Evolutionary conservation across 2,888 invertebrate species (phyloP).

Genomic region (Ditylenchus weischeri): DNA sequence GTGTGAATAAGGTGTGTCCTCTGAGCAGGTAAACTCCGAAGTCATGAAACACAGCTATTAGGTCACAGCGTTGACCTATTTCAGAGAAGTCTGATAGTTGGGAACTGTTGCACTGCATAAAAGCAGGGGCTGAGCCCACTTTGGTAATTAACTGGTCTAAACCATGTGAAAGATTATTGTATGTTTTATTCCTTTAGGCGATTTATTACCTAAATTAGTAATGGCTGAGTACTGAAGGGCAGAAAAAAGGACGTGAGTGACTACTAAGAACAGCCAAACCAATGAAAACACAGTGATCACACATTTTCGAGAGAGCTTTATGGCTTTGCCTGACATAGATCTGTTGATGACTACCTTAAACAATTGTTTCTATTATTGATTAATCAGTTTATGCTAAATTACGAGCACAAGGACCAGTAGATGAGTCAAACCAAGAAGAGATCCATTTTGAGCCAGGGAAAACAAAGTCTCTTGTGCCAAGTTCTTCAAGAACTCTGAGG

Average conservation of each 20-base stretch:
- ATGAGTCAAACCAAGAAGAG: conserved; percentile 52
- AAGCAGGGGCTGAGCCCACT: neutral
- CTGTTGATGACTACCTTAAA: conserved; percentile 50
- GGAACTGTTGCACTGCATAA: conserved; percentile 1
- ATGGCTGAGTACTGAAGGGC: conserved; percentile 50
- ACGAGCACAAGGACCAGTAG: conserved; percentile 51
- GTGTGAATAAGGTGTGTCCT: conserved; percentile 55
- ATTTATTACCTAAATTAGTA: conserved; percentile 29
- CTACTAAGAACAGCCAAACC: conserved; percentile 54
- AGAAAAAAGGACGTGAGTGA: conserved; percentile 53
- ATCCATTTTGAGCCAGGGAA: conserved; percentile 56
- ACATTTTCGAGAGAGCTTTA: conserved; percentile 46
- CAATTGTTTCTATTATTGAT: neutral
- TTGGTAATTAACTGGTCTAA: conserved; percentile 1
- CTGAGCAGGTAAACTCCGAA: conserved; percentile 47
- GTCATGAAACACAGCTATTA: conserved; percentile 50
- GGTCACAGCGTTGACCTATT: conserved; percentile 50
- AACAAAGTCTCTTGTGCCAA: conserved; percentile 54
- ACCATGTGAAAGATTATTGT: no score
- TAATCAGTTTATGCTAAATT: conserved; percentile 6
- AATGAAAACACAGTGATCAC: conserved; percentile 49
- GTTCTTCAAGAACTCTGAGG: conserved; percentile 51
- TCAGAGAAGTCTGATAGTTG: conserved; percentile 46
- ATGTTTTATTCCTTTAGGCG: no score
- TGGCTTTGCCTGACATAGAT: conserved; percentile 56